A percentile compares a stretch with the other conserved stretches of the same genome.
These are phyloP conservation scores for Tineola bisselliella DNA, from an alignment of 2,888 invertebrate species.

Conservation along the genomic window DNA sequence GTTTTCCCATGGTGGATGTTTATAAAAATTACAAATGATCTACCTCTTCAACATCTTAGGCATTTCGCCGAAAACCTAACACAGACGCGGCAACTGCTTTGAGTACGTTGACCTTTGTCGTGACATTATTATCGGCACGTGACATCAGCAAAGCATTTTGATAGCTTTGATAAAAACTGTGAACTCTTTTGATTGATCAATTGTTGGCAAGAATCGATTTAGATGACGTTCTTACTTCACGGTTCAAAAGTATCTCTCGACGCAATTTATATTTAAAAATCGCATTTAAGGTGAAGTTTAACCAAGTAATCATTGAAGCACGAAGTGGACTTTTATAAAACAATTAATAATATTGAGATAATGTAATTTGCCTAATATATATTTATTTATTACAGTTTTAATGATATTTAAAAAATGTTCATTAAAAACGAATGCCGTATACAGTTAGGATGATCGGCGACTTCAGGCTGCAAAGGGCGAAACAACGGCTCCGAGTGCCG, in stretches of 20 bases:
- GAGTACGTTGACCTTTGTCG: slow-evolving; percentile 21
- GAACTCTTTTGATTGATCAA: slow-evolving; percentile 10
- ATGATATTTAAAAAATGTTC: too few species aligned
- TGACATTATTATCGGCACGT: slow-evolving; percentile 23
- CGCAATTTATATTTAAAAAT: slow-evolving; percentile 5
- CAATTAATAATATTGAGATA: background rate
- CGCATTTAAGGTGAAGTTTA: background rate
- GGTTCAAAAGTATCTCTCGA: background rate
- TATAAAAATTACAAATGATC: background rate
- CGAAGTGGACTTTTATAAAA: background rate
- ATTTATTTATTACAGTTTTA: too few species aligned
- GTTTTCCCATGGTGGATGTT: slow-evolving; percentile 7
- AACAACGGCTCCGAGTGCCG: slow-evolving; percentile 20
- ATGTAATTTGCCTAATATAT: background rate
- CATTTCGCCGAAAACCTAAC: slow-evolving; percentile 19
- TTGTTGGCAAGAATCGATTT: slow-evolving; percentile 12
- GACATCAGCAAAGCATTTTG: slow-evolving; percentile 18
- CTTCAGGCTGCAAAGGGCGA: slow-evolving; percentile 18
- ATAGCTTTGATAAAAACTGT: slow-evolving; percentile 9
- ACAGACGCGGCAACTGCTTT: slow-evolving; percentile 13
- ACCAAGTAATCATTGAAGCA: background rate
- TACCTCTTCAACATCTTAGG: background rate
- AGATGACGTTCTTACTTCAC: background rate
- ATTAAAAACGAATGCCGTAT: slow-evolving; percentile 16
- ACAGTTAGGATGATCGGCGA: slow-evolving; percentile 29